Base-by-base conservation (phyloP, 2,113 vertebrate species). In the Riparia riparia region DNA sequence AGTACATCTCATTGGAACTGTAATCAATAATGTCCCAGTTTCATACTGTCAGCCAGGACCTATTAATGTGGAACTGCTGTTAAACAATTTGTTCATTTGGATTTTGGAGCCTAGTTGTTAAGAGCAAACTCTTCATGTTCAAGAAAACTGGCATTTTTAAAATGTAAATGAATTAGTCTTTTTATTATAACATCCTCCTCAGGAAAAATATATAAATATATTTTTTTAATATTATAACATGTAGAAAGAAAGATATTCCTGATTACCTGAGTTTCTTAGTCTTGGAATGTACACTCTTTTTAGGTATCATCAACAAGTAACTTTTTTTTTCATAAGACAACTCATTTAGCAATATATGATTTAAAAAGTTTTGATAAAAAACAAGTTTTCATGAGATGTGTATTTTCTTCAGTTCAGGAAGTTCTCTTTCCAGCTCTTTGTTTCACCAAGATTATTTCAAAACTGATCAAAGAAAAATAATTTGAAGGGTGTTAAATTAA, bases 21-120 rank as follows among this genome's bases (percentile, higher is more conserved):
- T 92, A 95, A 95, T 97, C 85, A 96, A 81, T 96, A 96, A 97
- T 45, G 34, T 84, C 86, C 22, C 42, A 76, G 34, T 85, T 81
- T 81, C 61, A 78, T 58, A 47, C 83, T 95, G 95, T 92, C 92
- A 94, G 76, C 58, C 66, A 93, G 57, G 53, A 79, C 83, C 90
- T 84, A 74, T 89, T 97, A 94, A 91, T 2, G 17, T 34, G 57
- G 82, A 88, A 79, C 71, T 50, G 44, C 84, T 80, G 85, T 72
- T 91, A 87, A 95, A 95, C 53, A 95, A 90, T 93, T 96, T 92
- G 68, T 76, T 95, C 73, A 77, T 56, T 86, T 86, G 73, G 79
- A 86, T 80, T 84, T 95, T 49, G 26, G 65, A 93, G 29, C 13
- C 47, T 57, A 37, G 54, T 56, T 88, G 69, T 96, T 94, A 96